Conservation (phyloP, 2,888 invertebrate genomes). For the Melanostoma mellinum region DNA sequence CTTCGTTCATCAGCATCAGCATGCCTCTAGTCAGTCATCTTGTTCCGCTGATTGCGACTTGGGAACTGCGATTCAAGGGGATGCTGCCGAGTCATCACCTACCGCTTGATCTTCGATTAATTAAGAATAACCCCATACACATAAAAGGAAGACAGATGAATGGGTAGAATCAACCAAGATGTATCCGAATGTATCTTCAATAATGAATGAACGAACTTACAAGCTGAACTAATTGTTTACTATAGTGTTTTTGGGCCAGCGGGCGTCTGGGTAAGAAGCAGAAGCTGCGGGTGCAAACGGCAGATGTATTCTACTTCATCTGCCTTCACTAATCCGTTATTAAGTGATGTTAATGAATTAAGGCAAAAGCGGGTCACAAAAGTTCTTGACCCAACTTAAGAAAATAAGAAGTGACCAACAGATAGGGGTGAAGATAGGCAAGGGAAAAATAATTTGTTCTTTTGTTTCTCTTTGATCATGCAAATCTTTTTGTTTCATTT, state of each 20-base stretch:
- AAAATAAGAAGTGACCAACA: background rate
- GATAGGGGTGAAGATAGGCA: background rate
- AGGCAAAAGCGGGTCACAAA: slow-evolving; percentile 64
- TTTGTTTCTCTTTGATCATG: background rate
- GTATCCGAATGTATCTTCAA: slow-evolving; percentile 1
- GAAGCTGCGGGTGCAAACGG: slow-evolving; percentile 15
- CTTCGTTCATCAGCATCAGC: background rate
- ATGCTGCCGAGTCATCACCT: slow-evolving; percentile 62
- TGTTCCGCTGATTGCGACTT: slow-evolving; percentile 44
- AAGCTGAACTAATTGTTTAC: slow-evolving; percentile 38
- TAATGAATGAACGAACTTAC: slow-evolving; percentile 49
- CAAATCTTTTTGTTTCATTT: background rate
- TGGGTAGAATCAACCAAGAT: slow-evolving; percentile 9
- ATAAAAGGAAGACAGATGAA: slow-evolving; percentile 3
- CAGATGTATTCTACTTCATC: slow-evolving; percentile 25
- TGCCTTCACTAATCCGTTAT: slow-evolving; percentile 55
- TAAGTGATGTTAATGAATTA: slow-evolving; percentile 69
- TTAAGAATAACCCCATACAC: slow-evolving; percentile 50
- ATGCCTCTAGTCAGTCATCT: slow-evolving; percentile 37
- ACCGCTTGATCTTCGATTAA: slow-evolving; percentile 69
- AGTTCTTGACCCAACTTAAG: slow-evolving; percentile 57
- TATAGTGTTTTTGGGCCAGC: slow-evolving; percentile 1
- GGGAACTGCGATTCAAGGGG: slow-evolving; percentile 39
- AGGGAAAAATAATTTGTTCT: background rate
- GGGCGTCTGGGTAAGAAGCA: background rate